Evolutionary conservation across 2,888 invertebrate species (phyloP), one percentile per base, ranked within the genome.

Genomic region (Achlya flavicornis): DNA sequence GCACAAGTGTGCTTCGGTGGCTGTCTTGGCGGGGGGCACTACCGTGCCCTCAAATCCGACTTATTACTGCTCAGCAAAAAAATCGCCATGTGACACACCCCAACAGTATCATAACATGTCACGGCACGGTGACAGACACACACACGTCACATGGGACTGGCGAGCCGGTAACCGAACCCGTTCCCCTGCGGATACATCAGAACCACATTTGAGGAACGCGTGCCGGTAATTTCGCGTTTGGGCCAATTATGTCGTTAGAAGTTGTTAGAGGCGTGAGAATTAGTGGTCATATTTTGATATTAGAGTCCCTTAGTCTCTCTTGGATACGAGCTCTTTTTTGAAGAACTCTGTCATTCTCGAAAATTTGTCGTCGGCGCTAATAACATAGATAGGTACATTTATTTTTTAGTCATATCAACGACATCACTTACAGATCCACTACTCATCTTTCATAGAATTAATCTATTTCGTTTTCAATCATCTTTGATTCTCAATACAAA

Each of bases 141-240:
- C 46, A n/a, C 19, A 53, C 19, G 10, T 19, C 53, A 53, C 53
- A 19, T 19, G 53, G 53, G 53, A 53, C 16, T 16, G 53, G 10
- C 19, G 8, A 19, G 19, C 53, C 53, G 53, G 81, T 75, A 78
- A 80, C 77, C 80, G 81, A 83, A 77, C 83, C 80, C 76, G 63
- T 66, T 83, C 89, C 87, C 89, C 43, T 12, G 87, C 73, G 89
- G 67, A 72, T 86, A 89, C 89, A 89, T 63, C 65, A 83, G 84
- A 86, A 88, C 86, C 86, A 75, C 90, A 89, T 89, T 88, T 86
- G 82, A 71, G 78, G 19, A 53, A 70, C 81, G 78, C 81, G 78
- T 78, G 79, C 80, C 71, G 69, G 67, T 71, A 70, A 72, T 72
- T 71, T 66, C 64, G 68, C 64, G 59, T 26, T 43, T 64, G 35